Percentiles rank a stretch among this genome's conserved stretches.
These are phyloP conservation scores for Passer montanus DNA, from an alignment of 2,113 vertebrate genomes.

Conservation along the genomic window DNA sequence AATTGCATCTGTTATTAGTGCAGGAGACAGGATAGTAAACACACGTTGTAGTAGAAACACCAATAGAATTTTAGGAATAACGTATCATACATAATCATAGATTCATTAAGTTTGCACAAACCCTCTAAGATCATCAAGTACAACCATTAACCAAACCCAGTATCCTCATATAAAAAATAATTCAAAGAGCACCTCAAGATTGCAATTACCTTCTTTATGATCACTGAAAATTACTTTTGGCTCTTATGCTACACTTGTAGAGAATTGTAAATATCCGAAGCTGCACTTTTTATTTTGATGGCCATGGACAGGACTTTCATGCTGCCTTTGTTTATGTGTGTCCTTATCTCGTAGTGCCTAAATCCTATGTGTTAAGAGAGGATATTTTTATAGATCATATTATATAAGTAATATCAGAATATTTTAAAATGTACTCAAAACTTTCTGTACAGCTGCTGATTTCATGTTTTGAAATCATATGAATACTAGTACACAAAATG, in stretches of 20 bases:
- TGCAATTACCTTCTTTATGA: not conserved
- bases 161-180: not conserved
- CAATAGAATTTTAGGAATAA: not conserved
- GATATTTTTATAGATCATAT: too few relatives aligned
- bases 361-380: not conserved
- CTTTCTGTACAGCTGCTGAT: not conserved
- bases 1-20: not conserved
- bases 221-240: not conserved
- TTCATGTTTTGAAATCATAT: not conserved
- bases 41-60: not conserved
- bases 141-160: not conserved
- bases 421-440: not conserved
- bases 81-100: not conserved
- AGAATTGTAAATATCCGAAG: rapidly evolving
- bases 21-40: not conserved
- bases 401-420: not conserved
- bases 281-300: not conserved
- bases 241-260: not conserved
- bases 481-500: not conserved
- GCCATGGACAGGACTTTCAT: not conserved
- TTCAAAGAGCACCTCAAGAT: not conserved
- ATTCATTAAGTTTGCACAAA: not conserved
- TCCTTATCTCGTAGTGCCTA: not conserved
- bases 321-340: too few relatives aligned
- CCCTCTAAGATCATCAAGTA: not conserved